Conservation (phyloP, 2,113 vertebrate genomes). For the Antechinus stuartii region DNA sequence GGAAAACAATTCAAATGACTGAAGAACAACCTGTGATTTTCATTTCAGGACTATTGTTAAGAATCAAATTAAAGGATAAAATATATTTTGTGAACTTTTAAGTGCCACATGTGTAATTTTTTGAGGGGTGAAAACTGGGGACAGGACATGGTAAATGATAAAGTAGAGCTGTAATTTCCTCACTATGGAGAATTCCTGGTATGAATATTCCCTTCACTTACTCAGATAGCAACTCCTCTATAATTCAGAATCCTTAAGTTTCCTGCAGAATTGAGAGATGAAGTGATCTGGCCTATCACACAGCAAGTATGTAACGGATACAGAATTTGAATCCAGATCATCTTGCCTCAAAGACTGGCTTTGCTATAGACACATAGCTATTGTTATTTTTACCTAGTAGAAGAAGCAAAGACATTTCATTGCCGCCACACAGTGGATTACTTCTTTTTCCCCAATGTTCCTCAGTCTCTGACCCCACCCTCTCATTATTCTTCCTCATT, state of each 20-base stretch:
- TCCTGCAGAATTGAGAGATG: neutral
- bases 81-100: neutral
- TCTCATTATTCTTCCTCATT: neutral
- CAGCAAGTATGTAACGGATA: neutral
- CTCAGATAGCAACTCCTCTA: neutral
- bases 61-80: neutral
- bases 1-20: no score
- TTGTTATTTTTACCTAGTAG: neutral
- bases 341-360: neutral
- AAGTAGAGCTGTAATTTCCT: neutral
- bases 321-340: neutral
- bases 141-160: neutral
- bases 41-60: neutral
- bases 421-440: neutral
- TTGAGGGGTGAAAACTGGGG: neutral
- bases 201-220: neutral
- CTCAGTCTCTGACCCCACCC: neutral
- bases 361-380: neutral
- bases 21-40: neutral
- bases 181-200: neutral
- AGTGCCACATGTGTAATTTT: neutral
- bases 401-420: neutral
- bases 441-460: neutral
- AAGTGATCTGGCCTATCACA: neutral
- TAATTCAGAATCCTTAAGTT: neutral